Evolutionary conservation across 1,140 invertebrate genomes (phyloP).

Genomic region (Drosophila mayri): DNA sequence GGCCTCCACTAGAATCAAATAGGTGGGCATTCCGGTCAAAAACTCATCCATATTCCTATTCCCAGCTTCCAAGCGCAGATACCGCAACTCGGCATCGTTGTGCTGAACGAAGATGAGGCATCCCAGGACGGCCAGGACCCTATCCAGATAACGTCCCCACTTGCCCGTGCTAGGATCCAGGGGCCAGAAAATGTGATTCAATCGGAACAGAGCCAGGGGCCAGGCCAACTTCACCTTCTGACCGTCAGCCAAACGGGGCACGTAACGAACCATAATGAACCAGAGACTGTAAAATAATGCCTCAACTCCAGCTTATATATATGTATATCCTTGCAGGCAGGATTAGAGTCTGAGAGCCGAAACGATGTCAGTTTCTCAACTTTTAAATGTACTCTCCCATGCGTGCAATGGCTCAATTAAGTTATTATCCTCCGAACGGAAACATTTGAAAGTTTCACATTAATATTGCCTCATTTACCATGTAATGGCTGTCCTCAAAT

Average conservation of each 20-base stretch:
- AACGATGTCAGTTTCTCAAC: conserved; percentile 57
- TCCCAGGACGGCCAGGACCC: conserved; percentile 24
- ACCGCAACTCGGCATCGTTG: conserved; percentile 72
- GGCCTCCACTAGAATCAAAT: conserved; percentile 69
- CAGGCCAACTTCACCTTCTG: conserved; percentile 61
- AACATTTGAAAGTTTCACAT: conserved; percentile 63
- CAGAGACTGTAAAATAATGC: conserved; percentile 14
- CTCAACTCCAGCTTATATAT: conserved; percentile 17
- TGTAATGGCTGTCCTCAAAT: conserved; percentile 53
- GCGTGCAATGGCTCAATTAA: conserved; percentile 75
- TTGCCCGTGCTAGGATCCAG: conserved; percentile 45
- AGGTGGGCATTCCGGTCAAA: conserved; percentile 71
- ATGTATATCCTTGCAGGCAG: not conserved
- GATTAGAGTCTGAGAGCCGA: conserved; percentile 31
- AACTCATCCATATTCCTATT: conserved; percentile 64
- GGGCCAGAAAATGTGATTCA: conserved; percentile 75
- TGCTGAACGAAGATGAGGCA: conserved; percentile 55
- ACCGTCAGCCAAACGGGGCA: conserved; percentile 65
- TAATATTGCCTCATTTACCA: conserved; percentile 64
- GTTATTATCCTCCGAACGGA: conserved; percentile 63
- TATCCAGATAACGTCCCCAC: conserved; percentile 41
- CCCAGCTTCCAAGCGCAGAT: conserved; percentile 41
- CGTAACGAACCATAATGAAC: conserved; percentile 65
- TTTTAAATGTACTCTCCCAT: conserved; percentile 70
- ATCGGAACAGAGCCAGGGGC: conserved; percentile 58